A percentile compares a stretch with the other conserved stretches of the same genome.
Evolutionary conservation across 1,140 invertebrate species (phyloP).

Genomic region (Camponotus pennsylvanicus): DNA sequence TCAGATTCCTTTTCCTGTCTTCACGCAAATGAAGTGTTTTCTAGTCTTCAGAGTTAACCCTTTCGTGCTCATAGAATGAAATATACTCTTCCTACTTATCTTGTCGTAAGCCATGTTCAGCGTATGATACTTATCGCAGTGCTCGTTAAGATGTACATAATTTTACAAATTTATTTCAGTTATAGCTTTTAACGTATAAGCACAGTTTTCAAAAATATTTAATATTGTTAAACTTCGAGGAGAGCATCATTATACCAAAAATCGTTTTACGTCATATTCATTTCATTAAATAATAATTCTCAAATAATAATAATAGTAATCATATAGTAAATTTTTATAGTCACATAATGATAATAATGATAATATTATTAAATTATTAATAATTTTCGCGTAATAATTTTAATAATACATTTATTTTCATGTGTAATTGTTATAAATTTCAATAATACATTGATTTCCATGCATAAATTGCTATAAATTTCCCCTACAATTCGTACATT

Average conservation of each 20-base stretch:
- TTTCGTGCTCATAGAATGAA: conserved; percentile 39
- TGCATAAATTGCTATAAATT: not conserved
- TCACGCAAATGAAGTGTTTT: conserved; percentile 48
- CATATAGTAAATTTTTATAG: no score
- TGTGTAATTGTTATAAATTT: not conserved
- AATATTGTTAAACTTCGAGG: not conserved
- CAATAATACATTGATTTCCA: conserved; percentile 1
- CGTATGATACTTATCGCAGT: not conserved
- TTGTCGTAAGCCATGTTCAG: conserved; percentile 14
- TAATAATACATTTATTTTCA: conserved; percentile 3
- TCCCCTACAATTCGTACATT: not conserved
- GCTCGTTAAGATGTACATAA: not conserved
- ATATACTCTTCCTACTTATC: conserved; percentile 26
- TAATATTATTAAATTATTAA: conserved; percentile 9
- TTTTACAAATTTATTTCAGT: not conserved
- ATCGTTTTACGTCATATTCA: no score
- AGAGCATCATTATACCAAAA: not conserved
- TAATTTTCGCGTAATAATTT: not conserved
- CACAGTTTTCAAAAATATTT: no score
- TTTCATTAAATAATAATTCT: no score
- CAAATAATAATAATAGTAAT: no score
- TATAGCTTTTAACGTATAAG: not conserved
- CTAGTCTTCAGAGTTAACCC: conserved; percentile 38
- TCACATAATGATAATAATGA: no score
- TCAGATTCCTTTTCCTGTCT: conserved; percentile 33